Base-by-base conservation (phyloP, 2,888 invertebrate genomes). In the Carabus problematicus region DNA sequence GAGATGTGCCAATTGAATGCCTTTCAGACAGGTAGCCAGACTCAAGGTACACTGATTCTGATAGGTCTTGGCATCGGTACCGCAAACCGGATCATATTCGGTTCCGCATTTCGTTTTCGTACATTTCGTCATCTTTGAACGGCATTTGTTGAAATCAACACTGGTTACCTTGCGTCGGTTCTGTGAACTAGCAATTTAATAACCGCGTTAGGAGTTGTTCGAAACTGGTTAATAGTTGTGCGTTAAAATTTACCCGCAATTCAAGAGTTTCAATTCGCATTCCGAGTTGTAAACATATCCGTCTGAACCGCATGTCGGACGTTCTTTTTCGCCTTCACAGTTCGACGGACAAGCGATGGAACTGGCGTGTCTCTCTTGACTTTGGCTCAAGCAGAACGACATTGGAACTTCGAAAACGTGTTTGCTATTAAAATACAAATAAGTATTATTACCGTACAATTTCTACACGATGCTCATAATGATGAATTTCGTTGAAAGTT, bases 371-470 rank as follows among this genome's bases (percentile, higher is more conserved):
- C 92, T 83, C 78, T 94, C 93, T 77, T 85, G 83, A 12, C 16
- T 61, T 78, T 89, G 89, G 0, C 91, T 89, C 71, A 92, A 88
- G 80, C 95, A 95, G 82, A 91, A 94, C 9, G 94, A 91, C 87
- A 95, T 91, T 0, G 95, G 95, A 11, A 95, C 94, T 83, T 95
- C 95, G 79, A 94, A 95, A 8, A 95, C 93, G 81, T 95, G 95
- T 80, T 94, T 94, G 49, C 93, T 93, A 29, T 29, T 29, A 82
- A 40, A 84, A 84, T 63, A 63, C 6, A 16, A 18, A 60, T 6
- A 29, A 29, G 29, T 29, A 29, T 29, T 29, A 29, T 29, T 3
- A 6, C 2, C 3, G 29, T 29, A 29, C 29, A 29, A 29, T 29
- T 3, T 29, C 29, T 3, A 29, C 2, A 29, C 6, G 29, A 3